Evolutionary conservation across 1,140 invertebrate genomes (phyloP).

Genomic region (Zaprionus ornatus): DNA sequence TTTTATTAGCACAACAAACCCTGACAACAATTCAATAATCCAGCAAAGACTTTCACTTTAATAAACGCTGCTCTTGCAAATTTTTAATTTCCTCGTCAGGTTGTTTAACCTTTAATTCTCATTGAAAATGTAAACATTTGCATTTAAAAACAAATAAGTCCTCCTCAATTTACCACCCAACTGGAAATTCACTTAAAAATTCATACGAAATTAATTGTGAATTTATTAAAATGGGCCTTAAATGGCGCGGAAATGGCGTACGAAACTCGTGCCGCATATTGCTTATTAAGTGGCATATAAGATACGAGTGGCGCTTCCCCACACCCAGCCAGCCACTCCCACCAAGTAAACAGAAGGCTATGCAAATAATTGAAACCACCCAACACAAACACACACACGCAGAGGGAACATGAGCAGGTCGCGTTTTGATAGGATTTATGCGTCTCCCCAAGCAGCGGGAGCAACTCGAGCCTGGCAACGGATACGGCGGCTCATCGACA

Average conservation of each 20-base stretch:
- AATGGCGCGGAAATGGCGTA: constrained; percentile 43
- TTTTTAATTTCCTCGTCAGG: neutral
- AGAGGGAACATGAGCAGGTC: neutral
- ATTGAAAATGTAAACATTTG: constrained; percentile 1
- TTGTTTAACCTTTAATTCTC: neutral
- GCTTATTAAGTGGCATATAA: constrained; percentile 76
- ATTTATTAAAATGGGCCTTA: constrained; percentile 70
- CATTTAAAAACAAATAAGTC: constrained; percentile 1
- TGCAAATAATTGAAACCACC: constrained; percentile 70
- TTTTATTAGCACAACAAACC: neutral
- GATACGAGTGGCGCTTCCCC: constrained; percentile 19
- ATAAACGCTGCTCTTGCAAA: neutral
- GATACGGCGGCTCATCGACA: constrained; percentile 51
- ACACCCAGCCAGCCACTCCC: neutral
- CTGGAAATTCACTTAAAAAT: constrained; percentile 1
- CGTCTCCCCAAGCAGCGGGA: constrained; percentile 16
- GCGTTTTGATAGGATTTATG: constrained; percentile 33
- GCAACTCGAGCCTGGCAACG: constrained; percentile 10
- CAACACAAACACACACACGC: constrained; percentile 26
- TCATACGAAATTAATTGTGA: constrained; percentile 57
- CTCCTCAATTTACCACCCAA: constrained; percentile 1
- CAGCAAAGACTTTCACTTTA: neutral
- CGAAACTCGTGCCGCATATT: constrained; percentile 48
- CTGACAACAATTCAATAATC: neutral
- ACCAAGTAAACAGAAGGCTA: constrained; percentile 27